A percentile compares a stretch with the other conserved stretches of the same genome.
These are phyloP conservation scores for Beris morrisii DNA, from an alignment of 2,888 invertebrate species.

Conservation along the genomic window DNA sequence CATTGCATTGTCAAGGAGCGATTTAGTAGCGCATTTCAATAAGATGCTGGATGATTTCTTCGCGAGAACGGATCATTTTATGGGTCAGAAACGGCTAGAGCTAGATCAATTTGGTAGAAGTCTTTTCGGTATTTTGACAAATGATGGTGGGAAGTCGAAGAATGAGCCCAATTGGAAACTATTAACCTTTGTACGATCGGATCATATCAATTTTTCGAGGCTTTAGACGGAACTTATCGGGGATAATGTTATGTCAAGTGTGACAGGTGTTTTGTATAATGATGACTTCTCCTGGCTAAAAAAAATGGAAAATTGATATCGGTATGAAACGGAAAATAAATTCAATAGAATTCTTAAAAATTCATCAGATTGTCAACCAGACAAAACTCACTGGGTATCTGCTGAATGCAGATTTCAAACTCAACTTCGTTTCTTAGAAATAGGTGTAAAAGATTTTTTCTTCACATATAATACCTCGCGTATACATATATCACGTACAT, in stretches of 20 bases:
- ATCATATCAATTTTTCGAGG: constrained; percentile 9
- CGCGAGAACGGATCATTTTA: constrained; percentile 6
- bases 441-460: too few species aligned
- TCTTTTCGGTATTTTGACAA: constrained; percentile 24
- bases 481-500: too few species aligned
- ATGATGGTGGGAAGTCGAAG: constrained; percentile 21
- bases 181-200: constrained; percentile 11
- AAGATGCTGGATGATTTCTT: constrained; percentile 14
- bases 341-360: too few species aligned
- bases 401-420: too few species aligned
- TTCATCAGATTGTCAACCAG: too few species aligned
- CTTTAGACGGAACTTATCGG: constrained; percentile 2
- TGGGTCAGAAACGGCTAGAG: not conserved
- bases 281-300: too few species aligned
- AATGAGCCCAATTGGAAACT: constrained; percentile 27
- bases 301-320: too few species aligned
- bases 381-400: too few species aligned
- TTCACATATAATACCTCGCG: too few species aligned
- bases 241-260: constrained; percentile 16
- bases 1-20: constrained; percentile 24
- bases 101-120: constrained; percentile 15
- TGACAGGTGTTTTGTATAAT: constrained; percentile 9
- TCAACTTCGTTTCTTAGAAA: too few species aligned
- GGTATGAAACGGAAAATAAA: too few species aligned
- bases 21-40: constrained; percentile 29